Percentiles rank a stretch among this genome's conserved stretches.
Conservation (phyloP, 2,113 vertebrate species). For the Melanotaenia duboulayi region DNA sequence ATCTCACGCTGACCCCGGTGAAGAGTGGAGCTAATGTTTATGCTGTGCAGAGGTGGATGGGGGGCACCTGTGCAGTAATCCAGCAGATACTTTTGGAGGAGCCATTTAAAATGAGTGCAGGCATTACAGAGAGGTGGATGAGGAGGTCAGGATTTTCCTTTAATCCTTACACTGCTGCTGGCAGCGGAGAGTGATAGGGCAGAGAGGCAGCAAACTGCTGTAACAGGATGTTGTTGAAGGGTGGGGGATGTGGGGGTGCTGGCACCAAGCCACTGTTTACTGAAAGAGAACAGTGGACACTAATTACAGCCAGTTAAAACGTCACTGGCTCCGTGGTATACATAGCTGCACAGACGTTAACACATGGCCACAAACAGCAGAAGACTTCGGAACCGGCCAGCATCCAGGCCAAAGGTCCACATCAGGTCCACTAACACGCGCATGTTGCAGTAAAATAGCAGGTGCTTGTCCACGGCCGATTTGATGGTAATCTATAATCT, state of each 20-base stretch:
- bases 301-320: constrained; percentile 22
- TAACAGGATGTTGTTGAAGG: neutral
- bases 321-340: neutral
- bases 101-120: constrained; percentile 62
- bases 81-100: constrained; percentile 45
- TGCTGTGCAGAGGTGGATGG: neutral
- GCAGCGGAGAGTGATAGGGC: constrained; percentile 37
- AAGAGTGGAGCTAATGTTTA: no score
- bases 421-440: neutral
- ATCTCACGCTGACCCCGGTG: no score
- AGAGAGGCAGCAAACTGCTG: constrained; percentile 28
- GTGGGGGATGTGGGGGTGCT: neutral
- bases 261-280: constrained; percentile 16
- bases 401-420: neutral
- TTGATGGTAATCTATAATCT: constrained; percentile 72
- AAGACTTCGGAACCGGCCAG: no score
- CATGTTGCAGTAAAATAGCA: constrained; percentile 51
- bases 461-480: constrained; percentile 52
- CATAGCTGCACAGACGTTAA: neutral
- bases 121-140: constrained; percentile 45
- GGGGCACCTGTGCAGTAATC: constrained; percentile 50
- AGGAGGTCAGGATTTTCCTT: constrained; percentile 69
- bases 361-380: neutral
- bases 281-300: neutral
- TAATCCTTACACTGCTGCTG: constrained; percentile 69